Percentiles rank a stretch among this genome's conserved stretches.
These are phyloP conservation scores for Charaxes varanes DNA, from an alignment of 1,140 invertebrate genomes.

Conservation along the genomic window DNA sequence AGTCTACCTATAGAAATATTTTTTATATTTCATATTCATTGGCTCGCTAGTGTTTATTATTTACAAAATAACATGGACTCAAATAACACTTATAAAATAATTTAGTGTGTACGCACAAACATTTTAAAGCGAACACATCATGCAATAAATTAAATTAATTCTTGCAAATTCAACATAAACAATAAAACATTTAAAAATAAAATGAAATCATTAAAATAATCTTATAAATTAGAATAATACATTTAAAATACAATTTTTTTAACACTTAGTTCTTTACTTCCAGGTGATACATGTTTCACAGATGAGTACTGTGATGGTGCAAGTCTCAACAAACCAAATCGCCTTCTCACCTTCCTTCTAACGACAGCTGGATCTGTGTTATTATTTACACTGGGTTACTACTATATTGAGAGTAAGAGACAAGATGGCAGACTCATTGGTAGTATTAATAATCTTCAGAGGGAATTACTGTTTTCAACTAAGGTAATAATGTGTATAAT, in stretches of 20 bases:
- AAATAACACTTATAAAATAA: too few relatives aligned
- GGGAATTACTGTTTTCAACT: constrained; percentile 64
- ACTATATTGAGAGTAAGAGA: constrained; percentile 83
- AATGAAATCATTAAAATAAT: too few relatives aligned
- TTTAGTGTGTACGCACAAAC: too few relatives aligned
- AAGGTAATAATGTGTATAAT: constrained; percentile 50
- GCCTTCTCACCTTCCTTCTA: constrained; percentile 67
- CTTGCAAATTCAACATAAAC: too few relatives aligned
- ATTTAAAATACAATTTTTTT: constrained; percentile 3
- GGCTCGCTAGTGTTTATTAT: too few relatives aligned
- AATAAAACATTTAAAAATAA: too few relatives aligned
- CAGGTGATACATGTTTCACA: constrained; percentile 51
- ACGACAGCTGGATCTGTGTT: constrained; percentile 81
- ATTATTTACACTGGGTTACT: constrained; percentile 84
- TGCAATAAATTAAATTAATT: too few relatives aligned
- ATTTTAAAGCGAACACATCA: too few relatives aligned
- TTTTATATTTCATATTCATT: background rate
- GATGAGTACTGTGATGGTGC: constrained; percentile 58
- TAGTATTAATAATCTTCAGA: constrained; percentile 66
- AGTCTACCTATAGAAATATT: background rate
- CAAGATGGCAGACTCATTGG: constrained; percentile 73
- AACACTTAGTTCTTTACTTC: too few relatives aligned
- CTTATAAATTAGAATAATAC: too few relatives aligned
- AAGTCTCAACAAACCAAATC: constrained; percentile 38
- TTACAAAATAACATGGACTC: too few relatives aligned